Conservation (phyloP, 2,888 invertebrate species). For the Cheilosia grossa region DNA sequence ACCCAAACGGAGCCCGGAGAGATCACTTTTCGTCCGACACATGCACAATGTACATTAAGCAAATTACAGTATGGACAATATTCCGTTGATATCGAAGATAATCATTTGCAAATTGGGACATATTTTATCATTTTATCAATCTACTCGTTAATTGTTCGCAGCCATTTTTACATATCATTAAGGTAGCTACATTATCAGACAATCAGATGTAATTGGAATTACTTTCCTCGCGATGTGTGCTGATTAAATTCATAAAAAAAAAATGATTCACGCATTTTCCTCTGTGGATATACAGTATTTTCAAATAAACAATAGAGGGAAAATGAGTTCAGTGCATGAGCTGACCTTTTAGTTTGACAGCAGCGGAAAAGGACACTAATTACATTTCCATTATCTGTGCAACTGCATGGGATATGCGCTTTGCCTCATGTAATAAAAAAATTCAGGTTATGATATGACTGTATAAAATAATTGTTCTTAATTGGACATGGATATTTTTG, state of each 20-base stretch:
- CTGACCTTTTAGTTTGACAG: constrained; percentile 61
- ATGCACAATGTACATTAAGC: background rate
- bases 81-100: too few species aligned
- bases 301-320: constrained; percentile 1
- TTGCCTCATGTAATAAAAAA: constrained; percentile 37
- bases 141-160: constrained; percentile 25
- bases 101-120: background rate
- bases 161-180: constrained; percentile 43
- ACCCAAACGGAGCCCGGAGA: too few species aligned
- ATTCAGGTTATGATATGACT: constrained; percentile 64
- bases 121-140: constrained; percentile 2
- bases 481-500: constrained; percentile 35
- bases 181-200: constrained; percentile 24
- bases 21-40: too few species aligned
- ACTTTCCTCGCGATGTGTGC: constrained; percentile 9
- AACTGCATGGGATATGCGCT: constrained; percentile 41
- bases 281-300: background rate
- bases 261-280: constrained; percentile 4
- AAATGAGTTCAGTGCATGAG: constrained; percentile 30
- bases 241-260: constrained; percentile 14
- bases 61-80: background rate
- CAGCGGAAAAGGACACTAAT: constrained; percentile 61
- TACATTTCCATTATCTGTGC: constrained; percentile 63
- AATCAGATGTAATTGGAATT: constrained; percentile 60
- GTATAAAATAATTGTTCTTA: constrained; percentile 70